Evolutionary conservation across 2,888 invertebrate species (phyloP), one percentile per base, ranked within the genome.

Genomic region (Hybos culiciformis): DNA sequence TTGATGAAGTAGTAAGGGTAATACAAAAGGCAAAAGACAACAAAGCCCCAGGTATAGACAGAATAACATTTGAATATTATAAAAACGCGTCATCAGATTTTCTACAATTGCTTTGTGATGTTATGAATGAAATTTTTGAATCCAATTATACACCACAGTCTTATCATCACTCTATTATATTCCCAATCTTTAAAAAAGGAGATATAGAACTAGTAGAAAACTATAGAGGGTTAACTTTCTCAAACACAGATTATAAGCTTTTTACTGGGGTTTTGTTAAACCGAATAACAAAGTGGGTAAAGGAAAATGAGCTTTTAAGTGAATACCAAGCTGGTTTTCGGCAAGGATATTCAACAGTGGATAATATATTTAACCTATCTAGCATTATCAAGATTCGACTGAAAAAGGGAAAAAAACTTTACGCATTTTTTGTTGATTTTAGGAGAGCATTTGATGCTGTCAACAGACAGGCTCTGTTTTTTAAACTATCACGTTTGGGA

Each of bases 391-490:
- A 23, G 9, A 7, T 23, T 7, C 23, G 9, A 23, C 23, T 23
- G 23, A 23, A 9, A 7, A 23, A 23, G 9, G 17, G 24, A 8
- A 39, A 39, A 29, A 39, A 39, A 31, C 4, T 31, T 3, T 39
- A 20, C 20, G 26, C 14, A 4, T 23, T 26, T 15, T 29, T 39
- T 39, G n/a, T 31, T 5, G 39, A 39, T 18, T 39, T 26, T 18
- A 24, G 24, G 24, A 17, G 17, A 5, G 29, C 39, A 4, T 39
- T 39, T 39, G 39, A 29, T n/a, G 29, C 39, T 14, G 21, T 39
- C 11, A 32, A 24, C 19, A 39, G 19, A 39, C 26, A 29, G 7
- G 26, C 18, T 23, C 39, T 39, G 17, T 39, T 39, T 12, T 39
- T 29, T 29, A 29, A 39, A 18, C 18, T 39, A 11, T 39, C 39